These are phyloP conservation scores for Circaetus cinerascens DNA, from an alignment of 2,113 vertebrate species.

Conservation along the genomic window DNA sequence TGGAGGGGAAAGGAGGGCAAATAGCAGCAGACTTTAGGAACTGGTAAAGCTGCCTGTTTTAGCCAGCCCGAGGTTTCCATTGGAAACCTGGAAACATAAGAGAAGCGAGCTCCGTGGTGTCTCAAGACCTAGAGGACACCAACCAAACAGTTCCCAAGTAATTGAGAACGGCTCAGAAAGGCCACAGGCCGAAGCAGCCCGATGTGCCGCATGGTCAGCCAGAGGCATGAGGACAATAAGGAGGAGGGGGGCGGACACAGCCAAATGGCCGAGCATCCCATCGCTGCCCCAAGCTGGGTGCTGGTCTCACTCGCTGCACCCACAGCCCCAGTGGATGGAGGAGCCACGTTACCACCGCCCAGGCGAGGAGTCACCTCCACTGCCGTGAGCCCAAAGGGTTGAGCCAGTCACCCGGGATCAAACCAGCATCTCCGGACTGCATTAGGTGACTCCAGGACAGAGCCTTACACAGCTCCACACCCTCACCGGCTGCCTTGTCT, in stretches of 20 bases:
- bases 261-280: rapidly evolving
- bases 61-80: not conserved
- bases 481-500: rapidly evolving
- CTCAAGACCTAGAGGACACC: not conserved
- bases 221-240: not conserved
- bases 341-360: not conserved
- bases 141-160: rapidly evolving
- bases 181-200: not conserved
- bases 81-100: not conserved
- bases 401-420: not conserved
- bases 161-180: rapidly evolving
- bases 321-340: not conserved
- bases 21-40: rapidly evolving
- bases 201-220: rapidly evolving
- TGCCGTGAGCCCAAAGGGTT: rapidly evolving
- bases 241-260: rapidly evolving
- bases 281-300: not conserved
- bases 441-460: not conserved
- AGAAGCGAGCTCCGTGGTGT: not conserved
- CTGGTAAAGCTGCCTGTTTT: not conserved
- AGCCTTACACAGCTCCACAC: not conserved
- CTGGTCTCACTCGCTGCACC: not conserved
- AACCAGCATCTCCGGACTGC: not conserved
- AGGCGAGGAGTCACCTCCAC: not conserved
- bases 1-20: not conserved